Conservation (phyloP, 30 jellyfish, hydroid and myxozoan genomes). For the Turritopsis rubra region DNA sequence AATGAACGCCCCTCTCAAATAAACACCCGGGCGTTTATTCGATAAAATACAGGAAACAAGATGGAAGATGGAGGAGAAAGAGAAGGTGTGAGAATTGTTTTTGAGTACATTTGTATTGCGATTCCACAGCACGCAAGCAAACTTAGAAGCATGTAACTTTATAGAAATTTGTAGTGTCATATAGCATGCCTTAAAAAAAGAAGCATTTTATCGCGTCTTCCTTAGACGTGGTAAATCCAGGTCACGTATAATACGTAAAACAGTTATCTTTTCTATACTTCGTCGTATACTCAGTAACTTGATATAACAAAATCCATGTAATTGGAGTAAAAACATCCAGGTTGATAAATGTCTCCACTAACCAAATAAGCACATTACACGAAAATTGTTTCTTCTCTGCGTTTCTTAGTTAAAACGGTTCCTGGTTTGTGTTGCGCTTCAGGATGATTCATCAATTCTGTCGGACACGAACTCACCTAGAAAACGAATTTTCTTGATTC, state of each 20-base stretch:
- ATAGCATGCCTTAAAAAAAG: too few species aligned
- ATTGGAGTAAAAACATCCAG: not conserved
- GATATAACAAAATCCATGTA: not conserved
- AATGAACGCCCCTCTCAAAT: too few species aligned
- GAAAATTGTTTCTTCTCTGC: constrained; percentile 91
- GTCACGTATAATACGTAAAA: not conserved
- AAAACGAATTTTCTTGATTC: not conserved
- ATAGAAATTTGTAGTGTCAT: too few species aligned
- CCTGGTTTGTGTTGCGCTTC: constrained; percentile 99
- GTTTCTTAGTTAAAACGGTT: constrained; percentile 81
- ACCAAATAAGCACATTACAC: constrained; percentile 30
- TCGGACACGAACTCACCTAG: constrained; percentile 88
- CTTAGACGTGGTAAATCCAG: not conserved
- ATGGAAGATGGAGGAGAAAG: too few species aligned
- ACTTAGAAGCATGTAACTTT: not conserved
- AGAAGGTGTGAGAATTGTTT: too few species aligned
- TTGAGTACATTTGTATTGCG: not conserved
- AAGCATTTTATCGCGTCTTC: not conserved
- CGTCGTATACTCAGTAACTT: not conserved
- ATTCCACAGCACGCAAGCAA: not conserved
- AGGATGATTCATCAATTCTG: constrained; percentile 90
- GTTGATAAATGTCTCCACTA: not conserved
- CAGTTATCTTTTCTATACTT: too few species aligned
- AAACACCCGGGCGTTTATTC: too few species aligned
- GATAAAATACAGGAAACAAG: too few species aligned